Conservation (phyloP, 2,888 invertebrate species). For the Drosophila mayaguana region DNA sequence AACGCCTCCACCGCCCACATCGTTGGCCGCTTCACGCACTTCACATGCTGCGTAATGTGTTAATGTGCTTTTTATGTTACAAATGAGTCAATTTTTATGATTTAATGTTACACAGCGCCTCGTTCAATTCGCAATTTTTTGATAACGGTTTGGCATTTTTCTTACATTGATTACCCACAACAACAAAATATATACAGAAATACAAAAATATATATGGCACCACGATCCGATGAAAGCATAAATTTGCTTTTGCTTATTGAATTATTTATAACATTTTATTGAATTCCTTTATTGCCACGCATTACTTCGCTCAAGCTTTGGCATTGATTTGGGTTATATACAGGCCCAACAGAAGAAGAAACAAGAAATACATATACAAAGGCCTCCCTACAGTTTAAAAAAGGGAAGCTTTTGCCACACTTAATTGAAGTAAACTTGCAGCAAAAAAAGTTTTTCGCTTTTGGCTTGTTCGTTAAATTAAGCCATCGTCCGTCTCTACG, state of each 20-base stretch:
- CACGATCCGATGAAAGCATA: conserved; percentile 43
- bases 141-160: conserved; percentile 75
- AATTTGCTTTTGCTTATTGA: conserved; percentile 70
- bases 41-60: conserved; percentile 71
- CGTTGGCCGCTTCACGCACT: conserved; percentile 22
- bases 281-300: conserved; percentile 66
- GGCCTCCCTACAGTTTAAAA: conserved; percentile 37
- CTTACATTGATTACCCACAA: conserved; percentile 61
- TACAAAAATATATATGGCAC: conserved; percentile 8
- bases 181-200: background rate
- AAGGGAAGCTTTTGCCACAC: conserved; percentile 22
- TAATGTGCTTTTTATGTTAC: conserved; percentile 84
- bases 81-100: conserved; percentile 84
- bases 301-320: conserved; percentile 50
- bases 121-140: conserved; percentile 62
- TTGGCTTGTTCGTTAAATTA: conserved; percentile 13
- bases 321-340: conserved; percentile 67
- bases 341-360: background rate
- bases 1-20: background rate
- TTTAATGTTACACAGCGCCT: conserved; percentile 71
- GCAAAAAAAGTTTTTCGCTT: conserved; percentile 28
- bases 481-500: conserved; percentile 5
- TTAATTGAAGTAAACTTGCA: conserved; percentile 62
- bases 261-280: conserved; percentile 77
- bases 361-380: conserved; percentile 22